Evolutionary conservation across 2,797 vertebrate genomes (phyloP).

Genomic region (Paratrypauchen microcephalus): DNA sequence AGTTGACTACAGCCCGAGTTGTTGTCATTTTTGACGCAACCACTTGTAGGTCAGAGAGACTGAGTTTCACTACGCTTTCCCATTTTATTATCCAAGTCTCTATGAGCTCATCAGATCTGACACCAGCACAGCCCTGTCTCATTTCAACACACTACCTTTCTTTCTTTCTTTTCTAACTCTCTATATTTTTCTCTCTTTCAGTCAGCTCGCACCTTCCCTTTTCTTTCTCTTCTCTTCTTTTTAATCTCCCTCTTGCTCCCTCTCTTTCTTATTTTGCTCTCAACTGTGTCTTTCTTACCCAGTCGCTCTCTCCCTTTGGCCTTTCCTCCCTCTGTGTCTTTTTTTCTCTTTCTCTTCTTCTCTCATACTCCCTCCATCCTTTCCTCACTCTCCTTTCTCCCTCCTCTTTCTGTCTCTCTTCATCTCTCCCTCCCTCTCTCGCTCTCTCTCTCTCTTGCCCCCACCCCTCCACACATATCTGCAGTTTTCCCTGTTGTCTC

Average conservation of each 20-base stretch:
- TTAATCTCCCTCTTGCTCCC: neutral
- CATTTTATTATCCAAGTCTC: constrained; percentile 34
- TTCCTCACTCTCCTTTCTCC: too few species aligned
- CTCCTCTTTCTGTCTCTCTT: neutral
- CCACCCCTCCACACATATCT: constrained; percentile 26
- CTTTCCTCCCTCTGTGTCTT: neutral
- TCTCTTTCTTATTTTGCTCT: neutral
- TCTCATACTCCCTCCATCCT: neutral
- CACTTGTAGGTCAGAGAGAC: neutral
- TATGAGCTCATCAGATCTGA: constrained; percentile 24
- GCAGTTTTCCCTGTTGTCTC: constrained; percentile 34
- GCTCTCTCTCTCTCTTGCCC: neutral
- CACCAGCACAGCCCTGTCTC: constrained; percentile 3
- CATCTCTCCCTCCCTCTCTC: neutral
- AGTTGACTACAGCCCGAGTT: neutral
- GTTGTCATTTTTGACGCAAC: constrained; percentile 1
- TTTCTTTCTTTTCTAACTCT: neutral
- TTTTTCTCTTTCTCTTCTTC: too few species aligned
- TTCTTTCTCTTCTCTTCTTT: neutral
- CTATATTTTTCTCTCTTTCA: too few species aligned
- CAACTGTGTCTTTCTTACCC: neutral
- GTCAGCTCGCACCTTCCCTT: too few species aligned
- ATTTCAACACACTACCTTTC: neutral
- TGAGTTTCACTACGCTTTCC: constrained; percentile 30
- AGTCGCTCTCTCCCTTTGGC: too few species aligned